phyloP scores from a whole-genome alignment of 37 sponge, comb jelly and placozoan genomes.

The Beroe forskalii region DNA sequence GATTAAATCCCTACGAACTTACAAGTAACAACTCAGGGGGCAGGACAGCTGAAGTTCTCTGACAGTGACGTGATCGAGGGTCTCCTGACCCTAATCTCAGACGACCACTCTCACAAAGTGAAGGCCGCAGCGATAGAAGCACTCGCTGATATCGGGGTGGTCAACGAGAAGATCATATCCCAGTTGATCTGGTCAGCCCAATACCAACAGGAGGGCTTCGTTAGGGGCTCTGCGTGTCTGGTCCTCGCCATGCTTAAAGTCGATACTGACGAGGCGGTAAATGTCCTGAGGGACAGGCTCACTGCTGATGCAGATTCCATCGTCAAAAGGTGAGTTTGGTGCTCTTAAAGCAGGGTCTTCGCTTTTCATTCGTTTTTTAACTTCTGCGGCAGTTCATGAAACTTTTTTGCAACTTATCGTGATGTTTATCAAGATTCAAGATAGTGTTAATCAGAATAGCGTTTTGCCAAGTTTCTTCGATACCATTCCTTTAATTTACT shows the following conservation, averaged over 20 bases:
- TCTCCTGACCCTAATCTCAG: conserved; percentile 1
- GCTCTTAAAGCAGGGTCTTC: no score
- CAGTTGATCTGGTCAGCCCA: conserved; percentile 59
- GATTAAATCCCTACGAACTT: no score
- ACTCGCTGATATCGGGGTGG: conserved; percentile 48
- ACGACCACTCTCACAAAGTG: conserved; percentile 56
- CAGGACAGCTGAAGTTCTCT: conserved; percentile 40
- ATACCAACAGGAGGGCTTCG: conserved; percentile 48
- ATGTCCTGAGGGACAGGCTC: conserved; percentile 40
- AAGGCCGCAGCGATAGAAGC: conserved; percentile 59
- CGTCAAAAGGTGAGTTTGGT: background rate
- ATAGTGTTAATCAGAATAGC: no score
- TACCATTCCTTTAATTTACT: no score
- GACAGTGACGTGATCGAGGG: conserved; percentile 48
- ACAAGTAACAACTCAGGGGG: no score
- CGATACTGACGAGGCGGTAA: conserved; percentile 18
- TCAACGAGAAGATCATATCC: conserved; percentile 49
- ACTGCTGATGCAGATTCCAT: conserved; percentile 38
- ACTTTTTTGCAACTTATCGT: no score
- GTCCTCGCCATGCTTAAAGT: conserved; percentile 44
- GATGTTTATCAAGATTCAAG: no score
- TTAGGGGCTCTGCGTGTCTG: conserved; percentile 26
- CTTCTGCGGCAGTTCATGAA: no score
- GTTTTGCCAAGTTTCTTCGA: no score
- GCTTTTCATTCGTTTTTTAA: no score